phyloP scores from a whole-genome alignment of 2,888 invertebrate species.

The Incurvaria masculella region DNA sequence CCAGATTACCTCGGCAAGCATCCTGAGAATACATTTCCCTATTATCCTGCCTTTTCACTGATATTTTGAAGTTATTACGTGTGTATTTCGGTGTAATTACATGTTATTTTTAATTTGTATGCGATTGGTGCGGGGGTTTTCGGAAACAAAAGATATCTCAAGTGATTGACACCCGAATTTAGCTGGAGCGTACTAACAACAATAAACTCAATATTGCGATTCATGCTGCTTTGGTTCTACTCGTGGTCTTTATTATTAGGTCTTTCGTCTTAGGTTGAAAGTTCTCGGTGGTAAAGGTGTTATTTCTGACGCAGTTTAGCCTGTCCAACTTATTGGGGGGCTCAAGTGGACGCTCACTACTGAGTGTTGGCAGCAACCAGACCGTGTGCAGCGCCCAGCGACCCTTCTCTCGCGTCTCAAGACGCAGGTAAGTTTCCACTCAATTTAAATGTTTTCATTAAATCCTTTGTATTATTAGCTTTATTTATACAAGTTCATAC shows the following conservation, averaged over 20 bases:
- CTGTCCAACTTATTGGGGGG: slow-evolving; percentile 57
- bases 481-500: too few relatives aligned
- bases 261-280: neutral
- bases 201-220: neutral
- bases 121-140: too few relatives aligned
- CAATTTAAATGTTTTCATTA: too few relatives aligned
- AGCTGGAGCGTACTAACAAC: neutral
- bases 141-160: too few relatives aligned
- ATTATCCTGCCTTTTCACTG: too few relatives aligned
- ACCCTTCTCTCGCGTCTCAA: slow-evolving; percentile 65
- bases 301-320: slow-evolving; percentile 50
- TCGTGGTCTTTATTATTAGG: too few relatives aligned
- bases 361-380: slow-evolving; percentile 57
- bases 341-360: slow-evolving; percentile 59
- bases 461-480: too few relatives aligned
- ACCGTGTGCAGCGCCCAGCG: slow-evolving; percentile 59
- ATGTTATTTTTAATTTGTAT: too few relatives aligned
- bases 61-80: too few relatives aligned
- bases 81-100: too few relatives aligned
- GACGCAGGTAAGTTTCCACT: slow-evolving; percentile 60
- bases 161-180: neutral
- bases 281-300: slow-evolving; percentile 6
- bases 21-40: too few relatives aligned
- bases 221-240: neutral
- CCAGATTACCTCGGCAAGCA: too few relatives aligned